phyloP scores from a whole-genome alignment of 53 echinoderm and acorn worm species.

The Arbacia lixula region DNA sequence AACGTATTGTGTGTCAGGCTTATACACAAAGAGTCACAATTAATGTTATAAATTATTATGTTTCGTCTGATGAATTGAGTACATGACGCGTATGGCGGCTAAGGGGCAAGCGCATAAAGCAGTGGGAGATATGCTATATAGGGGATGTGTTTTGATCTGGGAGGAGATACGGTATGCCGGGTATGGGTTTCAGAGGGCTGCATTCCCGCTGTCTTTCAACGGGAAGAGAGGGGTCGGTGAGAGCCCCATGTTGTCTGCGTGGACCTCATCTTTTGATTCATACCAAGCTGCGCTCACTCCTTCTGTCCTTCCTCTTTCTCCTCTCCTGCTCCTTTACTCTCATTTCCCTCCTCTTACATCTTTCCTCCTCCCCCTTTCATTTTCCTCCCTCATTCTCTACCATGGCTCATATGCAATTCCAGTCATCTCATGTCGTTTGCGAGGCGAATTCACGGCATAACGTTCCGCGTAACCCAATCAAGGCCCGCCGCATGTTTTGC shows the following conservation, averaged over 20 bases:
- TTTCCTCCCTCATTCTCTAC: neutral
- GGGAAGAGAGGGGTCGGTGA: neutral
- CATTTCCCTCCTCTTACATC: neutral
- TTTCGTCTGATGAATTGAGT: too few species aligned
- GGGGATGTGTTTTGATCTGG: slow-evolving; percentile 1
- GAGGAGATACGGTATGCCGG: slow-evolving; percentile 9
- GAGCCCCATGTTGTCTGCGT: too few species aligned
- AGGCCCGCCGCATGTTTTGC: neutral
- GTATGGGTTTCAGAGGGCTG: neutral
- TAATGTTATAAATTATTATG: too few species aligned
- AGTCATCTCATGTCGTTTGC: neutral
- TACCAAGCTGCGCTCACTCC: too few species aligned
- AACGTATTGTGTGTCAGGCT: slow-evolving; percentile 35
- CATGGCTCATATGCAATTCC: neutral
- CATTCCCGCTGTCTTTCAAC: slow-evolving; percentile 1
- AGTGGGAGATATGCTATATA: neutral
- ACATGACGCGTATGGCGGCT: too few species aligned
- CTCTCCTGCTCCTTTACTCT: neutral
- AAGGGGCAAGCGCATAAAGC: too few species aligned
- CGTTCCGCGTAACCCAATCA: slow-evolving; percentile 32
- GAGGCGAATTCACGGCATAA: slow-evolving; percentile 3
- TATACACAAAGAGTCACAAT: slow-evolving; percentile 12
- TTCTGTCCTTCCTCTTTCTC: neutral
- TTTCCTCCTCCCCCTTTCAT: neutral
- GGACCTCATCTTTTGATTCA: too few species aligned